phyloP scores from a whole-genome alignment of 2,113 vertebrate species.

The Hystrix cristata region DNA sequence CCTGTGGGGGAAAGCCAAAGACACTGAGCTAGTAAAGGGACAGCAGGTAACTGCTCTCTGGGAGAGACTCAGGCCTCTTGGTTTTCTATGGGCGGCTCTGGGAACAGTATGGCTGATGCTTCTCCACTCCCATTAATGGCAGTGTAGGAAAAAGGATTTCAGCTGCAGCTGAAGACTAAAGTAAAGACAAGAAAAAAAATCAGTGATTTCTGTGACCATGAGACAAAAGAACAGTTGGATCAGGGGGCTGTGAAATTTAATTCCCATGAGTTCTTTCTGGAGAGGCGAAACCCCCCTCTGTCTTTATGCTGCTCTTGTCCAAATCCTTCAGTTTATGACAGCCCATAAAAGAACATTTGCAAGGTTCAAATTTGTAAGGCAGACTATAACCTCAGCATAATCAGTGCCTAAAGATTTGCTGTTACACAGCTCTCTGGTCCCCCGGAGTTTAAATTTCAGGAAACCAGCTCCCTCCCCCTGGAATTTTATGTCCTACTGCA shows the following conservation, averaged over 20 bases:
- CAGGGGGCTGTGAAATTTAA: not conserved
- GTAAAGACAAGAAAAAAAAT: not conserved
- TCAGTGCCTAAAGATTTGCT: not conserved
- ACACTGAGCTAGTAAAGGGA: not conserved
- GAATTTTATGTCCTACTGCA: not conserved
- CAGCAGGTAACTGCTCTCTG: not conserved
- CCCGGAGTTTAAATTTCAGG: not conserved
- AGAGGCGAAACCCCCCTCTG: not conserved
- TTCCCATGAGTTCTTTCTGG: not conserved
- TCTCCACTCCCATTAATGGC: not conserved
- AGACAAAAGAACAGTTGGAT: not conserved
- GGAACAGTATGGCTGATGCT: not conserved
- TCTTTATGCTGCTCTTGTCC: not conserved
- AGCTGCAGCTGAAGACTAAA: not conserved
- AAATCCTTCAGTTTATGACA: not conserved
- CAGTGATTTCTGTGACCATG: not conserved
- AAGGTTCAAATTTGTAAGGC: not conserved
- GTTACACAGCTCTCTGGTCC: not conserved
- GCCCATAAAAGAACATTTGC: not conserved
- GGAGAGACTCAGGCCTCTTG: not conserved
- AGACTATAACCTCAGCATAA: not conserved
- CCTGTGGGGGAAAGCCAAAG: not conserved
- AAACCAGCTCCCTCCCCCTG: not conserved
- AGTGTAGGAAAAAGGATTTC: not conserved
- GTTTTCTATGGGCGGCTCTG: not conserved